These are phyloP conservation scores for Cremastinae sp. DNA, from an alignment of 2,888 invertebrate genomes.

Conservation along the genomic window DNA sequence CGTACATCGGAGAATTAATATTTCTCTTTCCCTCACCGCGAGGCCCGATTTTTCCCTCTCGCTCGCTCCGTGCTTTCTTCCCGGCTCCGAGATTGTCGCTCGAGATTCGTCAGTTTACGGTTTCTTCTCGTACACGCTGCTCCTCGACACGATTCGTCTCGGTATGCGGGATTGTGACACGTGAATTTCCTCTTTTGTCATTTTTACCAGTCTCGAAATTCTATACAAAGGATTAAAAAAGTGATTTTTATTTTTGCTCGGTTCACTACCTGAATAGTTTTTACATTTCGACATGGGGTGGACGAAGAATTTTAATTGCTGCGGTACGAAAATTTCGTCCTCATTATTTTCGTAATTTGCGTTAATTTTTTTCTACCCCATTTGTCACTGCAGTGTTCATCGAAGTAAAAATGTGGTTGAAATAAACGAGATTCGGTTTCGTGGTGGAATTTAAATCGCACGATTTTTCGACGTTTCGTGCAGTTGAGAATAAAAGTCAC, in stretches of 20 bases:
- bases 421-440: too few species aligned
- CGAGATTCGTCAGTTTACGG: conserved; percentile 42
- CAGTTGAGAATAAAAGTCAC: too few species aligned
- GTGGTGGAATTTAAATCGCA: too few species aligned
- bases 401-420: too few species aligned
- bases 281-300: conserved; percentile 59
- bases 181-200: conserved; percentile 13
- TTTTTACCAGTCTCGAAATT: background rate
- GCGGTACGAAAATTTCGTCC: conserved; percentile 50
- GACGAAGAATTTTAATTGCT: conserved; percentile 62
- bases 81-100: conserved; percentile 21
- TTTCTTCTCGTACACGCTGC: conserved; percentile 32
- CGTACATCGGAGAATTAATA: conserved; percentile 2
- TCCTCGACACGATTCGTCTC: conserved; percentile 21
- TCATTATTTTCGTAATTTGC: conserved; percentile 2
- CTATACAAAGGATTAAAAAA: too few species aligned
- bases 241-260: background rate
- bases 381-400: too few species aligned
- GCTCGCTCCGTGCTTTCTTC: conserved; percentile 14
- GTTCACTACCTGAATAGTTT: background rate
- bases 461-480: background rate
- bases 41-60: background rate
- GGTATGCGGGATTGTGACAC: background rate
- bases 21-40: conserved; percentile 11
- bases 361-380: too few species aligned